Evolutionary conservation across 2,888 invertebrate species (phyloP).

Genomic region (Congeria kusceri): DNA sequence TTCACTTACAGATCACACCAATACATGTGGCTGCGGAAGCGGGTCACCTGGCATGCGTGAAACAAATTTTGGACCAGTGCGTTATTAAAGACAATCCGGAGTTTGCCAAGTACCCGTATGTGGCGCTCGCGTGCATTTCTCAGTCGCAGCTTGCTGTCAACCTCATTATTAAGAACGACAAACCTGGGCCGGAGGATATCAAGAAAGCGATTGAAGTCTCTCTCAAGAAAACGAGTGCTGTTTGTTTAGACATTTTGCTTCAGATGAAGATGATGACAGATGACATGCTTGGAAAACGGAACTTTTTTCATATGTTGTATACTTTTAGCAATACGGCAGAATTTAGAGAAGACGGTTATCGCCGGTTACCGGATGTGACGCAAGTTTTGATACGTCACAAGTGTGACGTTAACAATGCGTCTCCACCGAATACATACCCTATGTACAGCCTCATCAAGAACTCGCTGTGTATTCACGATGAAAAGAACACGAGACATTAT

Average conservation of each 20-base stretch:
- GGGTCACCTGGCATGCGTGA: conserved; percentile 72
- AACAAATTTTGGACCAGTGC: conserved; percentile 70
- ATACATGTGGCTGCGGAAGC: conserved; percentile 77
- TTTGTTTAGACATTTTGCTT: conserved; percentile 75
- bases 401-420: conserved; percentile 69
- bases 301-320: conserved; percentile 79
- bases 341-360: conserved; percentile 64
- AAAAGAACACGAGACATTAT: conserved; percentile 72
- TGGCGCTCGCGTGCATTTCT: conserved; percentile 73
- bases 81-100: conserved; percentile 70
- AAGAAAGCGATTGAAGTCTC: conserved; percentile 72
- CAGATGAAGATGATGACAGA: conserved; percentile 63
- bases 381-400: conserved; percentile 73
- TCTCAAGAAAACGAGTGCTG: conserved; percentile 69
- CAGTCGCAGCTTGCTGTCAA: conserved; percentile 69
- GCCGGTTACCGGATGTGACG: conserved; percentile 73
- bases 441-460: conserved; percentile 79
- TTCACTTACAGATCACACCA: conserved; percentile 68
- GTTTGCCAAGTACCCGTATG: conserved; percentile 66
- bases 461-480: conserved; percentile 72
- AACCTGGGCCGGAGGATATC: conserved; percentile 64
- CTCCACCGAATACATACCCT: conserved; percentile 78
- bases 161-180: conserved; percentile 71
- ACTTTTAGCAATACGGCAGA: conserved; percentile 69
- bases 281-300: conserved; percentile 74